Percentiles rank a stretch among this genome's conserved stretches.
Evolutionary conservation across 1,140 invertebrate genomes (phyloP).

Genomic region (Drosophila pseudoobscura): DNA sequence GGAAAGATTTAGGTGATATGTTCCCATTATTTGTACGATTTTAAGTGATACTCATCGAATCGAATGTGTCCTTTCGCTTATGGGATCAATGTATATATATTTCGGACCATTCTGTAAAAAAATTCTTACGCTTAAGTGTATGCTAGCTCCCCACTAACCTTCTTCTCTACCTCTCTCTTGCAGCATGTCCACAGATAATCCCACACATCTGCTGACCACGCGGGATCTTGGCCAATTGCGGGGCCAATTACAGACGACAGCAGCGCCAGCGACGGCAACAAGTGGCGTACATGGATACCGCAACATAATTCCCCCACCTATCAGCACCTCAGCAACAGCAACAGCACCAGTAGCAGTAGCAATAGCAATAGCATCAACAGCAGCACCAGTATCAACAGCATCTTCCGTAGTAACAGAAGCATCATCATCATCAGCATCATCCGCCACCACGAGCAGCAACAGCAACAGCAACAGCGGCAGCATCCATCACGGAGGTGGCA

Average conservation of each 20-base stretch:
- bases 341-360: conserved; percentile 30
- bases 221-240: conserved; percentile 74
- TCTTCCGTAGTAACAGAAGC: conserved; percentile 9
- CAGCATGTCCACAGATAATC: conserved; percentile 83
- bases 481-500: conserved; percentile 11
- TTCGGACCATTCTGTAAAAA: not conserved
- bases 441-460: conserved; percentile 12
- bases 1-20: too few relatives aligned
- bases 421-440: conserved; percentile 27
- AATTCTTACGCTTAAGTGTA: not conserved
- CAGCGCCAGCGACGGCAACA: conserved; percentile 21
- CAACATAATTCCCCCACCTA: conserved; percentile 6
- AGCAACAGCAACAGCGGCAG: conserved; percentile 32
- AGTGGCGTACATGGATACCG: conserved; percentile 41
- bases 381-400: conserved; percentile 22
- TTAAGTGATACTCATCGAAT: too few relatives aligned
- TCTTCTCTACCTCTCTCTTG: conserved; percentile 12
- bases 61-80: too few relatives aligned
- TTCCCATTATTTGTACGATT: too few relatives aligned
- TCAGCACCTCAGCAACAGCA: conserved; percentile 18
- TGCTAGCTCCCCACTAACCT: not conserved
- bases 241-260: conserved; percentile 53
- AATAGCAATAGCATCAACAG: conserved; percentile 38
- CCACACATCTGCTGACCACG: conserved; percentile 72
- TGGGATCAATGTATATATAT: too few relatives aligned